Conservation (phyloP, 2,888 invertebrate genomes). For the Campaea margaritaria region DNA sequence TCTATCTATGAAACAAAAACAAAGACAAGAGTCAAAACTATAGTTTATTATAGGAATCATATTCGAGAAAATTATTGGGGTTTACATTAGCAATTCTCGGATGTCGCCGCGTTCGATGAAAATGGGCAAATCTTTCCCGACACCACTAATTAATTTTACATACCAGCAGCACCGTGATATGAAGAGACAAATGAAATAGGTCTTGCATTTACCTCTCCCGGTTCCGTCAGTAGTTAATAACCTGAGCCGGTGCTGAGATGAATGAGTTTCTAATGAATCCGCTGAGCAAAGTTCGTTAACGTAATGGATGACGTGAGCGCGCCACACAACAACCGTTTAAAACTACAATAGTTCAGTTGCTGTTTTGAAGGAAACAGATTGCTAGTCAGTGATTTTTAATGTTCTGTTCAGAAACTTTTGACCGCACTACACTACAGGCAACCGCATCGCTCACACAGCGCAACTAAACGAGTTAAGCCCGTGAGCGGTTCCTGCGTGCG, state of each 20-base stretch:
- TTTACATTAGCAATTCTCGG: too few relatives aligned
- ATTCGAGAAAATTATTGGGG: too few relatives aligned
- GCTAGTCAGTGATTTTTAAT: constrained; percentile 7
- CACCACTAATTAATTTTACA: neutral
- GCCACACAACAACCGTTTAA: constrained; percentile 38
- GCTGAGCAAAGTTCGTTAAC: constrained; percentile 69
- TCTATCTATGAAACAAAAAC: too few relatives aligned
- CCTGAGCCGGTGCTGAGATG: constrained; percentile 54
- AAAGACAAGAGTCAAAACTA: too few relatives aligned
- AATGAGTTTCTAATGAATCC: constrained; percentile 78
- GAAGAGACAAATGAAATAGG: constrained; percentile 3
- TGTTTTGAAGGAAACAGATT: constrained; percentile 22
- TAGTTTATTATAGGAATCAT: too few relatives aligned
- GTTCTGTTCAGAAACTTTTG: too few relatives aligned
- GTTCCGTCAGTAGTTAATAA: constrained; percentile 38
- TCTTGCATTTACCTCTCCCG: constrained; percentile 20
- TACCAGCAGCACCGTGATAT: neutral
- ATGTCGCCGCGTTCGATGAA: too few relatives aligned
- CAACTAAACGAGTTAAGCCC: too few relatives aligned
- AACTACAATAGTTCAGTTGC: constrained; percentile 29
- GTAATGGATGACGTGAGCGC: constrained; percentile 58
- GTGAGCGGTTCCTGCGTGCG: too few relatives aligned
- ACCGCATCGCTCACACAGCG: too few relatives aligned
- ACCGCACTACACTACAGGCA: too few relatives aligned
- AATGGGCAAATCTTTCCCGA: neutral